Evolutionary conservation across 2,113 vertebrate species (phyloP).

Genomic region (Otocyon megalotis): DNA sequence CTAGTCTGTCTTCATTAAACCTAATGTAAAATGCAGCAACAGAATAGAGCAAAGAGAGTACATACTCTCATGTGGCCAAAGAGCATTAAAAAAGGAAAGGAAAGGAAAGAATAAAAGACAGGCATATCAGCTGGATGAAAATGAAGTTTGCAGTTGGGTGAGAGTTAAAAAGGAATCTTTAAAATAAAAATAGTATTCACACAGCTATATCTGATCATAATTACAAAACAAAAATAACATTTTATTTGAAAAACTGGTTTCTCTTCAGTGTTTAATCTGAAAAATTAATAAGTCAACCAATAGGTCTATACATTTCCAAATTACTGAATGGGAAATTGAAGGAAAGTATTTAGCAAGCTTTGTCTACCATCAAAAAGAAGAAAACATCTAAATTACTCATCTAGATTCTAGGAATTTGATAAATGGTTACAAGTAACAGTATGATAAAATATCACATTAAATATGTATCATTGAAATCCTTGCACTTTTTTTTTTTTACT

Average conservation of each 20-base stretch:
- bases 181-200: conserved; percentile 41
- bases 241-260: conserved; percentile 65
- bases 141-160: neutral
- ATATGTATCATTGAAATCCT: conserved; percentile 25
- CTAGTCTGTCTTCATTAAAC: neutral
- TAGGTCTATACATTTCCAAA: neutral
- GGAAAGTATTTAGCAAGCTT: conserved; percentile 1
- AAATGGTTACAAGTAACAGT: neutral
- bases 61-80: neutral
- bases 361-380: conserved; percentile 42
- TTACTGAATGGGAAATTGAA: conserved; percentile 47
- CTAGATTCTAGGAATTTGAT: neutral
- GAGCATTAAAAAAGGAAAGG: neutral
- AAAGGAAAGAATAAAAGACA: neutral
- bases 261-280: conserved; percentile 28
- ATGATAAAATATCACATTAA: conserved; percentile 10
- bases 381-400: conserved; percentile 30
- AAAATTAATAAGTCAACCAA: conserved; percentile 1
- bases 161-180: conserved; percentile 26
- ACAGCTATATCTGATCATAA: conserved; percentile 47
- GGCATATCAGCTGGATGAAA: neutral
- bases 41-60: neutral
- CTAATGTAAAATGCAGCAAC: conserved; percentile 18
- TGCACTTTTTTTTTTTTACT: neutral
- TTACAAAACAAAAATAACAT: neutral